A percentile compares a stretch with the other conserved stretches of the same genome.
phyloP scores from a whole-genome alignment of 2,113 vertebrate genomes.

The Chauna torquata region DNA sequence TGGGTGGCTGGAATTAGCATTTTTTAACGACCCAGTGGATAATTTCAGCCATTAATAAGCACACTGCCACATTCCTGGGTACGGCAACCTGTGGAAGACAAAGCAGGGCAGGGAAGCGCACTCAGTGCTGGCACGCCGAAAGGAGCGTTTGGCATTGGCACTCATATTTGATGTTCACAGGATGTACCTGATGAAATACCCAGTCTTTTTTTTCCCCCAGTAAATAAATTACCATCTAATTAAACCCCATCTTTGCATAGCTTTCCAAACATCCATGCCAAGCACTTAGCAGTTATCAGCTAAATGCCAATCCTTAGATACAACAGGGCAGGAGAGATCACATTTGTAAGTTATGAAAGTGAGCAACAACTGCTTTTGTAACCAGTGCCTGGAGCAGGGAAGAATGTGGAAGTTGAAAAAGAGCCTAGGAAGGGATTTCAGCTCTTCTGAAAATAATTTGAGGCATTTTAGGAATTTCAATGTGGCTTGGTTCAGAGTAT shows the following conservation, averaged over 20 bases:
- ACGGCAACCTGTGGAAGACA: not conserved
- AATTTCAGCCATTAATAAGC: conserved; percentile 29
- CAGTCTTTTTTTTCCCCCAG: not conserved
- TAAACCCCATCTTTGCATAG: not conserved
- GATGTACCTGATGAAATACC: not conserved
- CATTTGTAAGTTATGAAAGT: not conserved
- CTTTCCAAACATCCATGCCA: not conserved
- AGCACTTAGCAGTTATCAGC: not conserved
- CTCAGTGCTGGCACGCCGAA: not conserved
- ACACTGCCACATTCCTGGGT: not conserved
- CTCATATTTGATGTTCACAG: not conserved
- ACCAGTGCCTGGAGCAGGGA: not conserved
- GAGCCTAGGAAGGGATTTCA: not conserved
- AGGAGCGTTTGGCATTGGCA: not conserved
- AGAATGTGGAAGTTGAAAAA: not conserved
- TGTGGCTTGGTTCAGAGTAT: not conserved
- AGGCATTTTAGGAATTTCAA: not conserved
- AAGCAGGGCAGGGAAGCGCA: not conserved
- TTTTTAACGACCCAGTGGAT: conserved; percentile 1
- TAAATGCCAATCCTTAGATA: not conserved
- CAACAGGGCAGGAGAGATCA: not conserved
- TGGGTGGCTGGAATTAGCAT: not conserved
- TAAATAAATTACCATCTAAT: conserved; percentile 18
- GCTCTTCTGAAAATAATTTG: not conserved
- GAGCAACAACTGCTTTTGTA: not conserved